A percentile compares a stretch with the other conserved stretches of the same genome.
Evolutionary conservation across 2,888 invertebrate genomes (phyloP).

Genomic region (Nowickia ferox): DNA sequence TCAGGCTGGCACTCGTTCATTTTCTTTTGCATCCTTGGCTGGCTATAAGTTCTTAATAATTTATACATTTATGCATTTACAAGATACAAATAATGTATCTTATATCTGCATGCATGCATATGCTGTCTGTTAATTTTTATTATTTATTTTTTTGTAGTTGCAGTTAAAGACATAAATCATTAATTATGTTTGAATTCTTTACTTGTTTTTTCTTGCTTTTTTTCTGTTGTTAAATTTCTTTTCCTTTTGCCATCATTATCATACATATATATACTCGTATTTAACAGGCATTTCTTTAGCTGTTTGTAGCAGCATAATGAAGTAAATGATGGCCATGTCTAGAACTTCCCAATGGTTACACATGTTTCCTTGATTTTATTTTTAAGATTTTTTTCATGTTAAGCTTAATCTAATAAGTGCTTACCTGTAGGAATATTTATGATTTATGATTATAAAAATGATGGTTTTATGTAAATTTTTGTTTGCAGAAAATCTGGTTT

Average conservation of each 20-base stretch:
- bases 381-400: neutral
- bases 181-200: slow-evolving; percentile 54
- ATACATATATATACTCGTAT: too few species aligned
- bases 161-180: slow-evolving; percentile 58
- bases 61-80: slow-evolving; percentile 52
- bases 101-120: slow-evolving; percentile 20
- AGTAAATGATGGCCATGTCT: slow-evolving; percentile 46
- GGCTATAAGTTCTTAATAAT: slow-evolving; percentile 51
- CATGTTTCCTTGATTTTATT: slow-evolving; percentile 43
- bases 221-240: slow-evolving; percentile 11
- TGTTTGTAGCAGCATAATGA: slow-evolving; percentile 16
- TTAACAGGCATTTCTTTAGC: slow-evolving; percentile 22
- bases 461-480: slow-evolving; percentile 50
- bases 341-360: slow-evolving; percentile 40
- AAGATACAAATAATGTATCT: slow-evolving; percentile 46
- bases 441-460: slow-evolving; percentile 57
- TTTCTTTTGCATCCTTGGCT: slow-evolving; percentile 48
- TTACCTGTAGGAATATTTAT: slow-evolving; percentile 50
- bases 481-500: slow-evolving; percentile 30
- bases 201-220: neutral
- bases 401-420: slow-evolving; percentile 24
- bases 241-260: slow-evolving; percentile 10
- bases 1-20: neutral
- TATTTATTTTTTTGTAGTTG: slow-evolving; percentile 23
- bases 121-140: slow-evolving; percentile 29